Percentiles rank a stretch among this genome's conserved stretches.
phyloP scores from a whole-genome alignment of 1,140 invertebrate species.

The Andricus grossulariae region DNA sequence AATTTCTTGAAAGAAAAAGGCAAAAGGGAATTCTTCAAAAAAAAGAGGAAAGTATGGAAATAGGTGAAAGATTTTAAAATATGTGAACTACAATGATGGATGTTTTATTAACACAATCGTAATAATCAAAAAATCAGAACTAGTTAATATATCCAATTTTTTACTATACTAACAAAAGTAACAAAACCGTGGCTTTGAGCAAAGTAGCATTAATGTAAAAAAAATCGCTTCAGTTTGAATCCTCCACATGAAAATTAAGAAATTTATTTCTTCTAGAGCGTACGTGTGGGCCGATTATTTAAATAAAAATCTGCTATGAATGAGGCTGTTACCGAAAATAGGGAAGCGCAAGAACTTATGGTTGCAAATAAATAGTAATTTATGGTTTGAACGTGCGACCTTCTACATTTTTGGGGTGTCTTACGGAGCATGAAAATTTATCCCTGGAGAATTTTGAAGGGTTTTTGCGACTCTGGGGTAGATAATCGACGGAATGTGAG shows the following conservation, averaged over 20 bases:
- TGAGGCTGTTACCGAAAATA: neutral
- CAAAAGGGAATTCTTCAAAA: too few relatives aligned
- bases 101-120: too few relatives aligned
- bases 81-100: too few relatives aligned
- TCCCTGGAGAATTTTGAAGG: neutral
- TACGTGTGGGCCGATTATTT: neutral
- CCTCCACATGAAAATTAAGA: neutral
- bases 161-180: too few relatives aligned
- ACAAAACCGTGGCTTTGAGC: too few relatives aligned
- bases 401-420: conserved; percentile 3
- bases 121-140: too few relatives aligned
- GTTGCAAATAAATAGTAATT: conserved; percentile 16
- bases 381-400: neutral
- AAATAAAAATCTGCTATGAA: neutral
- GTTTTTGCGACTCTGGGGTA: conserved; percentile 9
- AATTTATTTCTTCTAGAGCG: neutral
- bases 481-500: neutral
- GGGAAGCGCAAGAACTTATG: neutral
- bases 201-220: too few relatives aligned
- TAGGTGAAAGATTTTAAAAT: too few relatives aligned
- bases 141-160: too few relatives aligned
- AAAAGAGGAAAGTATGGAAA: too few relatives aligned
- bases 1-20: too few relatives aligned
- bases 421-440: conserved; percentile 21
- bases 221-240: too few relatives aligned